A percentile compares a stretch with the other conserved stretches of the same genome.
phyloP scores from a whole-genome alignment of 2,797 vertebrate species.

The Hydrolagus colliei region DNA sequence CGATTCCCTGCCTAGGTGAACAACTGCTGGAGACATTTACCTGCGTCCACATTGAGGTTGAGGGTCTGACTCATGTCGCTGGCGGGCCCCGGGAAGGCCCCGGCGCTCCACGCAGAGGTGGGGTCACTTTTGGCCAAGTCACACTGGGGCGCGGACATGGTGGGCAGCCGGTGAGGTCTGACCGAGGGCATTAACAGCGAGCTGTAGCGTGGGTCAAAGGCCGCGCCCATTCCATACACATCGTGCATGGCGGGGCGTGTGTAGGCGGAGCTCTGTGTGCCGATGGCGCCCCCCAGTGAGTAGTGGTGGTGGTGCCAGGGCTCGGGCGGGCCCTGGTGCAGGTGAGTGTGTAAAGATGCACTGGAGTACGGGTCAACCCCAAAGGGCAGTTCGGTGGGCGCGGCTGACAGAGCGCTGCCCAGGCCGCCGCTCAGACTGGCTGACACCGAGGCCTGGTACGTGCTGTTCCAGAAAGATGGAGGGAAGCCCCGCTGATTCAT shows the following conservation, averaged over 20 bases:
- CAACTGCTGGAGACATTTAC: constrained; percentile 49
- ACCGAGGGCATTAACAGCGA: constrained; percentile 84
- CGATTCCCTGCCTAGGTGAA: too few species aligned
- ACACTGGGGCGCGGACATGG: constrained; percentile 67
- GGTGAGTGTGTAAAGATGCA: constrained; percentile 76
- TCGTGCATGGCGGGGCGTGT: constrained; percentile 77
- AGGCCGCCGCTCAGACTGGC: constrained; percentile 60
- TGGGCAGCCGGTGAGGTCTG: constrained; percentile 74
- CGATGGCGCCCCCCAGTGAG: constrained; percentile 68
- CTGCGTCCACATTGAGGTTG: constrained; percentile 84
- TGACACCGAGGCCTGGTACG: constrained; percentile 75
- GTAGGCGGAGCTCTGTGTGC: constrained; percentile 71
- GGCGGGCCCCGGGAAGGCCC: constrained; percentile 65
- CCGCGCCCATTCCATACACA: constrained; percentile 69
- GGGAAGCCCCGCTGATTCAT: constrained; percentile 96
- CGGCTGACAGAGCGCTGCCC: constrained; percentile 64
- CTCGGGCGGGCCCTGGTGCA: constrained; percentile 81
- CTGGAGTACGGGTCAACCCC: constrained; percentile 76
- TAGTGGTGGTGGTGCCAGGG: constrained; percentile 79
- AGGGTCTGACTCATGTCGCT: constrained; percentile 73
- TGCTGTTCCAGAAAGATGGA: constrained; percentile 94
- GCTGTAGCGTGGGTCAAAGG: constrained; percentile 84
- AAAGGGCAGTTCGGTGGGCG: constrained; percentile 82
- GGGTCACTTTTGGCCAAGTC: constrained; percentile 82
- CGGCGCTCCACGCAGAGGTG: constrained; percentile 65